Conservation (phyloP, 2,797 vertebrate genomes). For the Botia almorhae region DNA sequence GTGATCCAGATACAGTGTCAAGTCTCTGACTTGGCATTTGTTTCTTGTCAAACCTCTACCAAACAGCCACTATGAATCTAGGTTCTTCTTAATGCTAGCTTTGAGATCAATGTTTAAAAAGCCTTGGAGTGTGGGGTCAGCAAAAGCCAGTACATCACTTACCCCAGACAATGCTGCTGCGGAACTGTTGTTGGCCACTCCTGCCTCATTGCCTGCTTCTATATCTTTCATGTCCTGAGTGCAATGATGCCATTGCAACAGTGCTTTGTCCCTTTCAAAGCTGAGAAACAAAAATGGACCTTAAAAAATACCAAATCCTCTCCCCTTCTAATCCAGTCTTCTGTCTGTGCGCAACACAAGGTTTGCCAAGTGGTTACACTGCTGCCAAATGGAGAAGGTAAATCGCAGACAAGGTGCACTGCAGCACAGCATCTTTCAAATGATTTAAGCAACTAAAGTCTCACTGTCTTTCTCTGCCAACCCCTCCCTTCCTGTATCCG, state of each 20-base stretch:
- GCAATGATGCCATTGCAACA: slow-evolving; percentile 75
- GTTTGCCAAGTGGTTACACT: neutral
- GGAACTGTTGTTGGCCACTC: slow-evolving; percentile 90
- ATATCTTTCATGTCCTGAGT: slow-evolving; percentile 74
- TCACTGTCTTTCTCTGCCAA: slow-evolving; percentile 61
- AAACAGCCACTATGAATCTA: slow-evolving; percentile 75
- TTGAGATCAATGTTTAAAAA: slow-evolving; percentile 82
- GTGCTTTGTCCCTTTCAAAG: slow-evolving; percentile 39
- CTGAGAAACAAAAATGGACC: neutral
- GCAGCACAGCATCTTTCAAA: slow-evolving; percentile 57
- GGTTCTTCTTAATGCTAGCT: slow-evolving; percentile 77
- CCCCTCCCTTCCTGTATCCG: slow-evolving; percentile 45
- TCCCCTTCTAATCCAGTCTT: slow-evolving; percentile 5
- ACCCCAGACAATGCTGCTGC: slow-evolving; percentile 90
- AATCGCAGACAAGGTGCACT: slow-evolving; percentile 40
- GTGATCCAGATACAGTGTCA: slow-evolving; percentile 77
- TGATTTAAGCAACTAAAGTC: slow-evolving; percentile 61
- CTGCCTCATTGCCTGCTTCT: slow-evolving; percentile 77
- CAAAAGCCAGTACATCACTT: slow-evolving; percentile 96
- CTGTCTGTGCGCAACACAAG: neutral
- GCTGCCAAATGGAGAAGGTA: slow-evolving; percentile 1
- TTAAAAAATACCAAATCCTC: neutral
- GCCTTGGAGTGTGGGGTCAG: slow-evolving; percentile 83
- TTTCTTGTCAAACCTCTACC: slow-evolving; percentile 70
- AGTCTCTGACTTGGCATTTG: slow-evolving; percentile 69